Evolutionary conservation across 2,113 vertebrate genomes (phyloP).

Genomic region (Theropithecus gelada): DNA sequence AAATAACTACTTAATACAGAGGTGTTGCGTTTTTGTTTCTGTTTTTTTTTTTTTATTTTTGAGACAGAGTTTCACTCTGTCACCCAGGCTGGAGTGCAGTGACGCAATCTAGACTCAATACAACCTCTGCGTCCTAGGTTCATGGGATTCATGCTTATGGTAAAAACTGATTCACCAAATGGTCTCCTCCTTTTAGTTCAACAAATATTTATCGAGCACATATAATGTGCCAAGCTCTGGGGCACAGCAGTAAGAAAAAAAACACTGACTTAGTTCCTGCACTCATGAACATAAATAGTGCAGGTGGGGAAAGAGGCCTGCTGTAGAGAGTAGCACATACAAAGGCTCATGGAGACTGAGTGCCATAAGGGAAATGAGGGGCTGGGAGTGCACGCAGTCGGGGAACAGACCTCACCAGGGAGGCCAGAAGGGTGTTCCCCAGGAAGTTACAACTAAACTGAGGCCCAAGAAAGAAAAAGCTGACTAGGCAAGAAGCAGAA

Average conservation of each 20-base stretch:
- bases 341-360: background rate
- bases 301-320: background rate
- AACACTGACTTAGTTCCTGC: background rate
- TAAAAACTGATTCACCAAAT: background rate
- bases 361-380: background rate
- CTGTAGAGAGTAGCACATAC: background rate
- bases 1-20: too few relatives aligned
- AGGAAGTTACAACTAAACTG: background rate
- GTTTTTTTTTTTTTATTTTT: too few relatives aligned
- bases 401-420: background rate
- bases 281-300: background rate
- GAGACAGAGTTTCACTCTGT: too few relatives aligned
- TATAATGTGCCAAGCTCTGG: background rate
- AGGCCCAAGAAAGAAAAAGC: background rate
- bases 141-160: background rate
- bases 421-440: background rate
- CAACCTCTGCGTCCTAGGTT: too few relatives aligned
- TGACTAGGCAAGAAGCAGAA: background rate
- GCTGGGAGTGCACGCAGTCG: accelerated
- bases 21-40: background rate
- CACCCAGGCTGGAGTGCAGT: too few relatives aligned
- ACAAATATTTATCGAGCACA: background rate
- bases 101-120: too few relatives aligned
- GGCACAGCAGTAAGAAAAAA: background rate
- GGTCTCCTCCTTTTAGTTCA: background rate